Conservation (phyloP, 2,797 vertebrate species). For the Bradypodion pumilum region DNA sequence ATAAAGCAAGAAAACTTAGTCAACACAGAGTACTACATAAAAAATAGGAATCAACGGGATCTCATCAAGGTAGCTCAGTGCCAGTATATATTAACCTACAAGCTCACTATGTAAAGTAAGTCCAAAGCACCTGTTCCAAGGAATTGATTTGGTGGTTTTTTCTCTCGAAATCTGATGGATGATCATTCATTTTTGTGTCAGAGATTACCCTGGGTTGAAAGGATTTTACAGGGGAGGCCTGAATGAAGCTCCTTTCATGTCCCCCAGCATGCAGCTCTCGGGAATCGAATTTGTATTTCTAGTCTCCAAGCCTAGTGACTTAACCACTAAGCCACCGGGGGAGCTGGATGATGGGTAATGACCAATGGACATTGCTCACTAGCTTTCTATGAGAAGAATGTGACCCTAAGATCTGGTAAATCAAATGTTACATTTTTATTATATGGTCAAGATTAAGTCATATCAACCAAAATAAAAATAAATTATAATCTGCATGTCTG, state of each 20-base stretch:
- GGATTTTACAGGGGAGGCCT: too few species aligned
- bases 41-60: neutral
- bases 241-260: too few species aligned
- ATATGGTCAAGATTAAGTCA: neutral
- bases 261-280: too few species aligned
- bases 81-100: neutral
- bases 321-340: too few species aligned
- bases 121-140: too few species aligned
- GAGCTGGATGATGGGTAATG: neutral
- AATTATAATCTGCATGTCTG: neutral
- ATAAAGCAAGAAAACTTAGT: neutral
- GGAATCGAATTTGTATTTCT: too few species aligned
- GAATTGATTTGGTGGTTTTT: neutral
- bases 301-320: too few species aligned
- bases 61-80: neutral
- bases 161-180: neutral
- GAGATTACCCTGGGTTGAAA: too few species aligned
- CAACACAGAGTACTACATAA: neutral
- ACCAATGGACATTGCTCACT: neutral
- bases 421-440: neutral
- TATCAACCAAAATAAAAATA: neutral
- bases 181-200: too few species aligned
- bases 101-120: too few species aligned
- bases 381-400: neutral
- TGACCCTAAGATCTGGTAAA: neutral